Base-by-base conservation (phyloP, 2,797 vertebrate species). In the Acrossocheilus fasciatus region DNA sequence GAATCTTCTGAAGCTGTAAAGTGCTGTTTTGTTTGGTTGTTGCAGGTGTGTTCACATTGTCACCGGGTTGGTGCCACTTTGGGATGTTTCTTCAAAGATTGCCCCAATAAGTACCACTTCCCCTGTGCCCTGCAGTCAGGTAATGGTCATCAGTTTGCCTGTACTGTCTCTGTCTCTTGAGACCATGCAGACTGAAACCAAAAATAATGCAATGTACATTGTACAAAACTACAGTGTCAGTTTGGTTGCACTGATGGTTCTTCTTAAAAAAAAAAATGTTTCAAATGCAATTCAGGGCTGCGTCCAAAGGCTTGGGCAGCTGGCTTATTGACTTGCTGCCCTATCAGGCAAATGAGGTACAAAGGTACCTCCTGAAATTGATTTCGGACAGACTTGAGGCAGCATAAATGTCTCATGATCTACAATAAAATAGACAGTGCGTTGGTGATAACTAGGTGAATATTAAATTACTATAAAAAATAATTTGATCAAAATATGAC, bases 11-110 rank as follows among this genome's bases (percentile, higher is more conserved):
- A 81, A n/a, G 9, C 5, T 47, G 43, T 30, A 26, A 41, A 18
- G 34, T 0, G 8, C 20, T 36, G 23, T 54, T 78, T 45, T 41
- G 39, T 39, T 2, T 66, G 34, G 11, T 1, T 66, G 68, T 57
- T 89, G 30, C 88, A 96, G 96, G 85, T 88, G 2, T 96, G 95
- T 81, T 94, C 93, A 2, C 41, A 69, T 20, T 96, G 96, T 90
- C 86, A 87, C 14, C 87, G 87, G 43, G 59, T 87, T 0, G 96
- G 96, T 1, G 95, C 96, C 36, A 95, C 96, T 6, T 91, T 95
- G 93, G 96, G 95, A 30, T 96, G 96, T 89, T 96, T 96, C 89
- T 95, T 94, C 85, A 96, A 95, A 91, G 92, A 93, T 75, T 96
- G 96, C 69, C 80, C 86, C 52, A 92, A 86, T 70, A 95, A 93